Evolutionary conservation across 2,888 invertebrate species (phyloP).

Genomic region (Sinotaia quadrata): DNA sequence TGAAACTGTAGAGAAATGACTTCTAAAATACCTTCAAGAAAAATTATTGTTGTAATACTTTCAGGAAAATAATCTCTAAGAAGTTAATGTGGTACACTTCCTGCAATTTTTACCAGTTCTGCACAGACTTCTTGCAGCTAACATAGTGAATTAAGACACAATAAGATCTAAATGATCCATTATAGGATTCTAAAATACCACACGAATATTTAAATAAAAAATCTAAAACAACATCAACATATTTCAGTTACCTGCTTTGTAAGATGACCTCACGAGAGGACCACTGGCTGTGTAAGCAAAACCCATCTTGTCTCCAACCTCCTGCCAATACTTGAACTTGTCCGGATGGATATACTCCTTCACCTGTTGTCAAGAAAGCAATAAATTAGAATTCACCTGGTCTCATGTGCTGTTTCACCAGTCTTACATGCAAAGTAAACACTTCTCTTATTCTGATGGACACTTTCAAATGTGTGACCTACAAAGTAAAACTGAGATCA

Average conservation of each 20-base stretch:
- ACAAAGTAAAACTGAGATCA: too few relatives aligned
- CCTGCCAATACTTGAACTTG: constrained; percentile 90
- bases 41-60: neutral
- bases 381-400: too few relatives aligned
- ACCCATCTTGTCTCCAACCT: constrained; percentile 85
- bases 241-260: constrained; percentile 86
- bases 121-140: too few relatives aligned
- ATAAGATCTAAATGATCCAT: neutral
- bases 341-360: constrained; percentile 97
- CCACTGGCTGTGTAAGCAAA: constrained; percentile 98
- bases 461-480: too few relatives aligned
- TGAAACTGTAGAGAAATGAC: too few relatives aligned
- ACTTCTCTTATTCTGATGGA: too few relatives aligned
- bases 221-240: neutral
- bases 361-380: constrained; percentile 75
- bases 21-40: neutral
- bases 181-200: neutral
- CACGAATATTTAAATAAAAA: neutral
- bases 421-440: too few relatives aligned
- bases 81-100: too few relatives aligned
- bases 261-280: constrained; percentile 95
- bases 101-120: too few relatives aligned
- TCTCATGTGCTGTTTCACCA: too few relatives aligned
- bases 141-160: neutral
- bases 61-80: too few relatives aligned